These are phyloP conservation scores for Idris sp. DNA, from an alignment of 1,140 invertebrate species.

Conservation along the genomic window DNA sequence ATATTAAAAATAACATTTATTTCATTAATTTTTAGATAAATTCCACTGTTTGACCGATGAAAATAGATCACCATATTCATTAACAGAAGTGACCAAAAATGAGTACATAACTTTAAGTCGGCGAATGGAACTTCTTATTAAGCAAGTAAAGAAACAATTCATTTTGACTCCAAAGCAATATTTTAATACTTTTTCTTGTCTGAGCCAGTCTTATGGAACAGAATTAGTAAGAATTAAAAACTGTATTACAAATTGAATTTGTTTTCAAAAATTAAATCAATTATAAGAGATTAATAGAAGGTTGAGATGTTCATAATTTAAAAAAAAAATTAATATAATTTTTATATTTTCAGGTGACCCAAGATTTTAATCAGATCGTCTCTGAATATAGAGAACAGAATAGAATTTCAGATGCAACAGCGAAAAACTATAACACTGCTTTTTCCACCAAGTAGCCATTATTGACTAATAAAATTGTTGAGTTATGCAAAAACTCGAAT, in stretches of 20 bases:
- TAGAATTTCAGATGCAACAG: too few species aligned
- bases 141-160: slow-evolving; percentile 6
- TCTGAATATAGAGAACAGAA: too few species aligned
- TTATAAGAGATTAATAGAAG: too few species aligned
- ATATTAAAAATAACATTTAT: too few species aligned
- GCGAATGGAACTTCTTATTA: slow-evolving; percentile 3
- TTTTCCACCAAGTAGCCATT: too few species aligned
- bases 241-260: too few species aligned
- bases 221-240: slow-evolving; percentile 14
- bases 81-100: background rate
- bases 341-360: background rate
- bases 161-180: slow-evolving; percentile 6
- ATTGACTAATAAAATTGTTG: too few species aligned
- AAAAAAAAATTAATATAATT: too few species aligned
- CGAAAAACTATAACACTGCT: too few species aligned
- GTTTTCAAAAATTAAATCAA: background rate
- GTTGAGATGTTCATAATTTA: too few species aligned
- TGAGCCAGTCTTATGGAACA: slow-evolving; percentile 3
- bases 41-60: slow-evolving; percentile 7
- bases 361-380: too few species aligned
- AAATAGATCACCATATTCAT: slow-evolving; percentile 7
- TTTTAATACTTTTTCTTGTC: slow-evolving; percentile 17
- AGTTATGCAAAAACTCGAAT: too few species aligned
- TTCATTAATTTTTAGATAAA: slow-evolving; percentile 1
- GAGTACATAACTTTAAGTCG: slow-evolving; percentile 1